These are phyloP conservation scores for Mola mola DNA, from an alignment of 2,113 vertebrate genomes.

Conservation along the genomic window DNA sequence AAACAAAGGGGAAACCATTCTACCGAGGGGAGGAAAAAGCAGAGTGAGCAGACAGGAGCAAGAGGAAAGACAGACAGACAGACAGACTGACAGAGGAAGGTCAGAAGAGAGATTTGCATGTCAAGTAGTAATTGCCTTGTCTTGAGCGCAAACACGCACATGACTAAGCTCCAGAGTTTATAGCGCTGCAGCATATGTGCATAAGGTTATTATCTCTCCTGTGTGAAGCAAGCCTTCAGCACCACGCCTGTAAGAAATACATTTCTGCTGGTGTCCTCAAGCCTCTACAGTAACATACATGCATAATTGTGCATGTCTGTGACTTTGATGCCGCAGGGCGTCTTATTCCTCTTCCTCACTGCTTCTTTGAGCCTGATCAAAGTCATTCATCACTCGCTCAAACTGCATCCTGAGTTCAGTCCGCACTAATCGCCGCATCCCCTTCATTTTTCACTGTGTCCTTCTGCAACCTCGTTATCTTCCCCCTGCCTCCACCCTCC, in stretches of 20 bases:
- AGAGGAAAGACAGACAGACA: conserved; percentile 19
- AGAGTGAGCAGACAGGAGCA: conserved; percentile 32
- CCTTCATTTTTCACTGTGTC: conserved; percentile 38
- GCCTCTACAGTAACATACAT: neutral
- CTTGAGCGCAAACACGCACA: conserved; percentile 51
- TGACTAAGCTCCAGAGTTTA: conserved; percentile 41
- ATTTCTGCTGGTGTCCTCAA: neutral
- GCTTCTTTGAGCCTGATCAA: conserved; percentile 4
- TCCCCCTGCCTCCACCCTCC: conserved; percentile 15
- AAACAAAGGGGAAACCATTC: conserved; percentile 26
- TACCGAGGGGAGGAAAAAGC: conserved; percentile 20
- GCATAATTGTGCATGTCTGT: neutral
- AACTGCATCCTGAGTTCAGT: conserved; percentile 16
- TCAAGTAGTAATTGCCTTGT: conserved; percentile 75
- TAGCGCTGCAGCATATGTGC: conserved; percentile 15
- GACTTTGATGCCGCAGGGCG: neutral
- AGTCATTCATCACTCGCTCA: conserved; percentile 26
- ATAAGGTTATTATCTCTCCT: neutral
- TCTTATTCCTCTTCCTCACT: neutral
- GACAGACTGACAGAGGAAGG: conserved; percentile 66
- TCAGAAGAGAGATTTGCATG: conserved; percentile 77
- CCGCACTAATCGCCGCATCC: conserved; percentile 8
- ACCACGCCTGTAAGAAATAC: neutral
- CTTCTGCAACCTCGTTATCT: conserved; percentile 34
- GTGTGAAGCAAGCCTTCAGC: neutral